phyloP scores from a whole-genome alignment of 2,797 vertebrate genomes.

The Ceryle rudis region DNA sequence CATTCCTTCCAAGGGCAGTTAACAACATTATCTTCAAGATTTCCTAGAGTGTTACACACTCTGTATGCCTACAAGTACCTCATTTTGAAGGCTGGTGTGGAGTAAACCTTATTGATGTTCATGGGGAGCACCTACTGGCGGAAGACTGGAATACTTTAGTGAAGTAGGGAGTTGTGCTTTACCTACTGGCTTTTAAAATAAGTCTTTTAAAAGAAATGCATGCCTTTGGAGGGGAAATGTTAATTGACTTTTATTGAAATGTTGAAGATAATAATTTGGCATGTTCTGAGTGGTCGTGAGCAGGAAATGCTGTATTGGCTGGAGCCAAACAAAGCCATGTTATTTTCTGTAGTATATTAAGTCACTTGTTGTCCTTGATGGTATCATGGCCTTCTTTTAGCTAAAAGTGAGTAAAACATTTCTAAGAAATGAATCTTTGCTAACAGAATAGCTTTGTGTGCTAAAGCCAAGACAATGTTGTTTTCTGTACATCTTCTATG shows the following conservation, averaged over 20 bases:
- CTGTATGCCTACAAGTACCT: rapidly evolving
- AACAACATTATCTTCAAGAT: background rate
- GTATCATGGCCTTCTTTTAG: background rate
- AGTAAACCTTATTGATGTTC: background rate
- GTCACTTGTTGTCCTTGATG: background rate
- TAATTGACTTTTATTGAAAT: background rate
- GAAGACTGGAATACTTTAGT: background rate
- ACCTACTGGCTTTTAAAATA: background rate
- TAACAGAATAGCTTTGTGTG: background rate
- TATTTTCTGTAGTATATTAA: background rate
- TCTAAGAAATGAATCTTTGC: background rate
- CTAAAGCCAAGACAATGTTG: background rate
- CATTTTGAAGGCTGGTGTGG: background rate
- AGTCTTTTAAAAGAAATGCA: background rate
- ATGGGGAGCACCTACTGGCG: rapidly evolving
- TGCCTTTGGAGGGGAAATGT: background rate
- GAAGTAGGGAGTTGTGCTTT: too few species aligned
- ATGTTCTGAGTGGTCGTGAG: background rate
- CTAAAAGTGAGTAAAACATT: background rate
- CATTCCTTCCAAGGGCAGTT: background rate
- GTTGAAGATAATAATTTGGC: background rate
- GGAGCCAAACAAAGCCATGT: rapidly evolving
- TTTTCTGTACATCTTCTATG: background rate
- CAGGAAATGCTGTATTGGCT: background rate
- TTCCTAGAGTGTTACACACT: background rate